Evolutionary conservation across 2,888 invertebrate genomes (phyloP), one percentile per base, ranked within the genome.

Genomic region (Lapara coniferarum): DNA sequence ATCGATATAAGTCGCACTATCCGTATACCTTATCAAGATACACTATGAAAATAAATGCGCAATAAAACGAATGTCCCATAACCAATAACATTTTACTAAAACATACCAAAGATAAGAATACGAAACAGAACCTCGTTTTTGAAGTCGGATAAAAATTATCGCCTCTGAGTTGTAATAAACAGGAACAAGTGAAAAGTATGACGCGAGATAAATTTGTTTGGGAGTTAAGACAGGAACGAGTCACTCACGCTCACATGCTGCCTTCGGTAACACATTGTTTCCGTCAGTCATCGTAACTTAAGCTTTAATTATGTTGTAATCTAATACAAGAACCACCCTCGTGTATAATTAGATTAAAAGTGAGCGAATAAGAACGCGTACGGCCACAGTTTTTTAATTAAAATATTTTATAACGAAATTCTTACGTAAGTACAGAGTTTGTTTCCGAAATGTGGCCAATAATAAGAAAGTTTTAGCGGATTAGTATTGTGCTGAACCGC

Each of bases 301-400:
- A 16, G 37, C 16, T 19, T 55, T 66, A 19, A 77, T 78, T 74
- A 77, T 69, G 53, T 69, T 72, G 72, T 77, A 77, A 78, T 78
- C 78, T 74, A 79, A 77, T 77, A 72, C 71, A 71, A 69, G 74
- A 74, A 70, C 72, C 75, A 71, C 69, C 77, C 68, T n/a, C 19
- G 70, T 73, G 71, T 59, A 73, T 81, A 82, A 83, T 79, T 84
- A 81, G 76, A 81, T 84, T 78, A 81, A 81, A 77, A 69, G 72
- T 13, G 68, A 74, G 77, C 71, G 78, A 80, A 80, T 79, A 79
- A 78, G 77, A 78, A 79, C 75, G 71, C 70, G 71, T 71, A 74
- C 68, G 73, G 75, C 71, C 74, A 75, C 77, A 75, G 73, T 82
- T 85, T 82, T 85, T 84, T 81, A 84, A 83, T 84, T 84, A 82